These are phyloP conservation scores for Camponotus pennsylvanicus DNA, from an alignment of 1,140 invertebrate genomes.

Conservation along the genomic window DNA sequence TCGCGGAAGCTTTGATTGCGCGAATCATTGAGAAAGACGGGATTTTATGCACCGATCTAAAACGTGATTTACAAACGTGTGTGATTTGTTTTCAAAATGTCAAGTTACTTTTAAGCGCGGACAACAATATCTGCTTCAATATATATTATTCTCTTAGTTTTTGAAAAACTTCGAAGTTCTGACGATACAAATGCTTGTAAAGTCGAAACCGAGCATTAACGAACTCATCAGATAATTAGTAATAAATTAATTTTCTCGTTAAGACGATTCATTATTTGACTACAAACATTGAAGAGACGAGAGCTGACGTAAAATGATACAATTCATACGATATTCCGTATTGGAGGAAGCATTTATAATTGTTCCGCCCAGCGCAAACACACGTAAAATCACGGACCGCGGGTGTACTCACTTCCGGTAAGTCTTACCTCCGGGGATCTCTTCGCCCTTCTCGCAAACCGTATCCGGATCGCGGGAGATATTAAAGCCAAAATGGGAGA, in stretches of 20 bases:
- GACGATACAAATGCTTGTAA: not conserved
- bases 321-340: conserved; percentile 20
- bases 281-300: conserved; percentile 11
- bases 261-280: not conserved
- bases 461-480: conserved; percentile 15
- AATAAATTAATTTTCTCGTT: not conserved
- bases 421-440: conserved; percentile 55
- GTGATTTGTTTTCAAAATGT: not conserved
- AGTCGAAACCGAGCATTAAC: not conserved
- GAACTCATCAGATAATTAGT: not conserved
- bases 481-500: conserved; percentile 21
- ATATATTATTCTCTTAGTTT: not conserved
- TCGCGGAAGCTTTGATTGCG: not conserved
- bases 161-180: not conserved
- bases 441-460: conserved; percentile 46
- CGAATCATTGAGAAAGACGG: not conserved
- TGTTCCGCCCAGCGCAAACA: conserved; percentile 22
- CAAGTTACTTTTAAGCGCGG: not conserved
- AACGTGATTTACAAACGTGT: not conserved
- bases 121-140: not conserved
- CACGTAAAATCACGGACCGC: conserved; percentile 27
- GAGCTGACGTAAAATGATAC: conserved; percentile 17
- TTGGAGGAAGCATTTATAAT: conserved; percentile 26
- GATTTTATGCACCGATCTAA: not conserved
- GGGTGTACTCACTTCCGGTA: conserved; percentile 34